Percentiles rank a stretch among this genome's conserved stretches.
Evolutionary conservation across 2,888 invertebrate species (phyloP).

Genomic region (Platynereis dumerilii): DNA sequence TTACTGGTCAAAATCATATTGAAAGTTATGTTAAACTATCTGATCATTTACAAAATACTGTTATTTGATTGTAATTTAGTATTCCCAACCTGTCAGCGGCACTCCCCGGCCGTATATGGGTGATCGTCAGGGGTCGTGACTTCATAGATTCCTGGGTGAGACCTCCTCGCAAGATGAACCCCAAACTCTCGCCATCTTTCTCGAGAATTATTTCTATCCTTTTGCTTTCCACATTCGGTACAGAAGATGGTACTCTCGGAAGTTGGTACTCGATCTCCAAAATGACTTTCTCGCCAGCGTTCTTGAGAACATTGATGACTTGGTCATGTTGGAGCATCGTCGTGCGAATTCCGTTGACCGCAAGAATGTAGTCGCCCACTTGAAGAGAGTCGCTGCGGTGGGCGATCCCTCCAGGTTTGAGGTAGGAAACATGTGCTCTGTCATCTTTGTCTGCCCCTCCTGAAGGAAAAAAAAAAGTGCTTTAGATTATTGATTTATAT

Average conservation of each 20-base stretch:
- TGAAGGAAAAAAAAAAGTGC: conserved; percentile 55
- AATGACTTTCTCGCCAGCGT: conserved; percentile 77
- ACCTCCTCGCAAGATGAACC: conserved; percentile 86
- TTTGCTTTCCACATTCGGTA: neutral
- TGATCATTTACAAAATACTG: no score
- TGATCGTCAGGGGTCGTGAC: conserved; percentile 81
- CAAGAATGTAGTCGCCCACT: conserved; percentile 80
- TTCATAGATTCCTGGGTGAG: conserved; percentile 69
- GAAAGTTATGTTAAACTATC: neutral
- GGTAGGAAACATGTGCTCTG: conserved; percentile 73
- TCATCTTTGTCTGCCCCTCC: conserved; percentile 75
- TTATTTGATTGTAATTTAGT: no score
- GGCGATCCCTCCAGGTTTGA: conserved; percentile 76
- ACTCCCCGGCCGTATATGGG: conserved; percentile 85
- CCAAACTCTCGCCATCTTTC: conserved; percentile 80
- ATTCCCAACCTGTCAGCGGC: conserved; percentile 86
- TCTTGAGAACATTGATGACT: conserved; percentile 76
- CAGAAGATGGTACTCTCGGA: conserved; percentile 77
- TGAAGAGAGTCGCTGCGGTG: conserved; percentile 78
- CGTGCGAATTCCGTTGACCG: conserved; percentile 82
- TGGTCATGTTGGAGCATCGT: conserved; percentile 79
- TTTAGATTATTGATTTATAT: neutral
- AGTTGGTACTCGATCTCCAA: conserved; percentile 84
- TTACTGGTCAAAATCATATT: no score
- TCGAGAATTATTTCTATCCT: conserved; percentile 68